Evolutionary conservation across 2,888 invertebrate genomes (phyloP), one percentile per base, ranked within the genome.

Genomic region (Cerastis rubricosa): DNA sequence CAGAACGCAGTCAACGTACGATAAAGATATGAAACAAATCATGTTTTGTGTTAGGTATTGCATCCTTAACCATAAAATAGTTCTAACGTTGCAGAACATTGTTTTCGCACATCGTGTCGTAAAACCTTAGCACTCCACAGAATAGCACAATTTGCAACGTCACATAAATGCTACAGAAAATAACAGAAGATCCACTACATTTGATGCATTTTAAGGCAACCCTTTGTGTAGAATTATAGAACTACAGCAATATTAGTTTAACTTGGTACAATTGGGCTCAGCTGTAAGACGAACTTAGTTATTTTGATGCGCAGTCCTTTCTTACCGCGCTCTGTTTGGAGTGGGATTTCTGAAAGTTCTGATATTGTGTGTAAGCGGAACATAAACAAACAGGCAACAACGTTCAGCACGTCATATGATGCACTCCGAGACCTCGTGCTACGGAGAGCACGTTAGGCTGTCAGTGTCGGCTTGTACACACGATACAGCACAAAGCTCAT

Each of bases 341-440:
- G 17, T 71, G 9, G 0, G 9, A n/a, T 51, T 83, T 68, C 64
- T 54, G 35, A 6, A 9, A 25, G 17, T 22, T 40, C 6, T 40
- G 25, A 17, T 67, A 43, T 9, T 29, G 40, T 51, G 35, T 57
- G 45, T 65, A 29, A 68, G 43, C 25, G n/a, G 22, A 66, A 71
- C 73, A 65, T 74, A 76, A 51, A 85, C 68, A 71, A 66, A 67
- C 40, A 65, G 49, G 19, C 57, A 68, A 71, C 77, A 40, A 49
- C 70, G 61, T 43, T 49, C 64, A 45, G 65, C 25, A 54, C 59
- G 43, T 63, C 49, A 76, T 57, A 40, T 25, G 66, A 19, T 29
- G 76, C 66, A 35, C 22, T 29, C 25, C 17, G 49, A 17, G 7
- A n/a, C n/a, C 29, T 59, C 68, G 59, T 29, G 45, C 45, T 47